Percentiles rank a stretch among this genome's conserved stretches.
Conservation (phyloP, 2,113 vertebrate genomes). For the Falcunculus frontatus region DNA sequence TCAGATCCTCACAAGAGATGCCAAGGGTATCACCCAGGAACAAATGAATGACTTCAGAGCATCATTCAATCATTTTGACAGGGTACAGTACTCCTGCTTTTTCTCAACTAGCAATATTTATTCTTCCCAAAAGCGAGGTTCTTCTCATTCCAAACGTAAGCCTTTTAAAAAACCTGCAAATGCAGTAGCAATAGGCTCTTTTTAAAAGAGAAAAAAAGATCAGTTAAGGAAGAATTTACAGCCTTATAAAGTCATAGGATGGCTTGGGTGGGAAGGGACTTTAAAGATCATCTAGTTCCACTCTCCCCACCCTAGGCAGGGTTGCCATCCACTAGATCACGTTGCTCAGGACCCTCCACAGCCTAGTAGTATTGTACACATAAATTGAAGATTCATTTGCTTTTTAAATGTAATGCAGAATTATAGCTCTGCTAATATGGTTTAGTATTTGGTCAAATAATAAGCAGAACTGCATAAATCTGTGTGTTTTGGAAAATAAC, state of each 20-base stretch:
- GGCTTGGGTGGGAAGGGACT: not conserved
- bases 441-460: not conserved
- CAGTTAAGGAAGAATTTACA: not conserved
- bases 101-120: not conserved
- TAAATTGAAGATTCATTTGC: not conserved
- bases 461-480: not conserved
- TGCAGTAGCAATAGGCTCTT: not conserved
- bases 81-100: slow-evolving; percentile 76
- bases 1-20: slow-evolving; percentile 94
- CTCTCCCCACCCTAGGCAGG: not conserved
- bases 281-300: not conserved
- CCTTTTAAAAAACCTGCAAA: not conserved
- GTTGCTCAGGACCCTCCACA: not conserved
- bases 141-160: not conserved
- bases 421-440: not conserved
- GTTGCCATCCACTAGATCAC: not conserved
- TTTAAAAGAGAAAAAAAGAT: not conserved
- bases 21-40: slow-evolving; percentile 97
- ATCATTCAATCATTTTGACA: slow-evolving; percentile 98
- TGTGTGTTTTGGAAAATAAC: not conserved
- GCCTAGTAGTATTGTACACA: not conserved
- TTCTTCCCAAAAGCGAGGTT: not conserved
- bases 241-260: not conserved
- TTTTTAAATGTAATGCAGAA: not conserved
- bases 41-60: slow-evolving; percentile 98